phyloP scores from a whole-genome alignment of 2,113 vertebrate genomes.

The Irena cyanogastra region DNA sequence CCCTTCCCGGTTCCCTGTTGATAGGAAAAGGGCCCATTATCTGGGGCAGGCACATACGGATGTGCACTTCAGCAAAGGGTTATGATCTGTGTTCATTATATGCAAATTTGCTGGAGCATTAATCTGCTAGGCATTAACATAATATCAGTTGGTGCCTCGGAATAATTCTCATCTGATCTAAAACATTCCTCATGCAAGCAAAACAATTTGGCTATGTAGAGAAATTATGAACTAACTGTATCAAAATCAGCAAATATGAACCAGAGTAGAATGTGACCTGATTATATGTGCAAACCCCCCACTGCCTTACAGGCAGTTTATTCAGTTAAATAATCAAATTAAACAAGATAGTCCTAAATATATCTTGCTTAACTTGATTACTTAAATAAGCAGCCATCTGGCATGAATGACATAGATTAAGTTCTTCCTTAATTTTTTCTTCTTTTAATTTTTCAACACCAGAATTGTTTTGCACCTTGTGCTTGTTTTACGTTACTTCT shows the following conservation, averaged over 20 bases:
- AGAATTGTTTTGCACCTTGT: neutral
- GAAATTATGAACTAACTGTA: neutral
- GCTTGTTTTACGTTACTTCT: neutral
- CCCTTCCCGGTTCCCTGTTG: neutral
- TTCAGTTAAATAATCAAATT: slow-evolving; percentile 49
- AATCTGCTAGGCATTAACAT: slow-evolving; percentile 64
- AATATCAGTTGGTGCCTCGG: neutral
- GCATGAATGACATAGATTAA: neutral
- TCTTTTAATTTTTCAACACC: neutral
- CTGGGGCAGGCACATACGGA: slow-evolving; percentile 41
- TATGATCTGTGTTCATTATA: slow-evolving; percentile 47
- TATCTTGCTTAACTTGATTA: slow-evolving; percentile 25
- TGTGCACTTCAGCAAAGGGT: slow-evolving; percentile 20
- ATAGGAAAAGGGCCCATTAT: slow-evolving; percentile 14
- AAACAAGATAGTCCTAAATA: slow-evolving; percentile 7
- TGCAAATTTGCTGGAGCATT: slow-evolving; percentile 61
- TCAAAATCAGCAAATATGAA: neutral
- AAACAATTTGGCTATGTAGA: neutral
- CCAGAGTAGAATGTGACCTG: neutral
- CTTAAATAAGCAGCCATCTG: slow-evolving; percentile 38
- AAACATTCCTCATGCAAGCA: slow-evolving; percentile 6
- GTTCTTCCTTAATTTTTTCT: neutral
- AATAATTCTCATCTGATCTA: slow-evolving; percentile 34
- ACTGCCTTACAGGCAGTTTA: neutral
- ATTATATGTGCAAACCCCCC: neutral